phyloP scores from a whole-genome alignment of 2,888 invertebrate genomes.

The Mythimna loreyi region DNA sequence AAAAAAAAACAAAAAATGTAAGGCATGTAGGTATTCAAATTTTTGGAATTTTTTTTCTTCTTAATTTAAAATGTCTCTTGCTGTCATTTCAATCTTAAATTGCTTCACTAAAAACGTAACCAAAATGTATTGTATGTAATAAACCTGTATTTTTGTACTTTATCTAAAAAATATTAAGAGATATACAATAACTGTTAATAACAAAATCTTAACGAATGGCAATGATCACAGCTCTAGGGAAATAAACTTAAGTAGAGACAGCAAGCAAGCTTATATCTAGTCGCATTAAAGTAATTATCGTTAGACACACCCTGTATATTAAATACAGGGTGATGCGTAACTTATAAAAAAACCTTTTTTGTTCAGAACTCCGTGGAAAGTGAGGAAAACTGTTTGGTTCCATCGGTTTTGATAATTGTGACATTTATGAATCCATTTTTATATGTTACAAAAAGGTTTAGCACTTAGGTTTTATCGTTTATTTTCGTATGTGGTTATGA shows the following conservation, averaged over 20 bases:
- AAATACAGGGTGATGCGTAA: conserved; percentile 52
- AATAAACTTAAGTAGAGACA: conserved; percentile 73
- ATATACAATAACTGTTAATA: conserved; percentile 50
- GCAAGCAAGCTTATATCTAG: conserved; percentile 66
- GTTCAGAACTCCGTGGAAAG: conserved; percentile 27
- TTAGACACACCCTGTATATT: conserved; percentile 79
- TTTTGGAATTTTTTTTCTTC: not conserved
- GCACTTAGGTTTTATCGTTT: not conserved
- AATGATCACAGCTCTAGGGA: conserved; percentile 72
- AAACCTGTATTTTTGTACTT: too few relatives aligned
- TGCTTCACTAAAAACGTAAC: not conserved
- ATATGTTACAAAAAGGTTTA: not conserved
- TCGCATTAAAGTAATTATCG: conserved; percentile 83
- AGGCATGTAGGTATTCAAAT: too few relatives aligned
- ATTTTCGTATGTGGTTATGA: not conserved
- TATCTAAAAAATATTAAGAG: conserved; percentile 21
- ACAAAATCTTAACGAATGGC: conserved; percentile 78
- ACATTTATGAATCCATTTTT: not conserved
- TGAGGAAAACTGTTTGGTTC: conserved; percentile 26
- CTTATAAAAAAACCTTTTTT: conserved; percentile 48
- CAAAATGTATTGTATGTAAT: too few relatives aligned
- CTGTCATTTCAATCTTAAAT: not conserved
- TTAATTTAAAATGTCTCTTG: not conserved
- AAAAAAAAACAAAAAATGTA: not conserved
- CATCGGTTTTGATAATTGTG: not conserved